Conservation (phyloP, 1,140 invertebrate genomes). For the Cydia amplana region DNA sequence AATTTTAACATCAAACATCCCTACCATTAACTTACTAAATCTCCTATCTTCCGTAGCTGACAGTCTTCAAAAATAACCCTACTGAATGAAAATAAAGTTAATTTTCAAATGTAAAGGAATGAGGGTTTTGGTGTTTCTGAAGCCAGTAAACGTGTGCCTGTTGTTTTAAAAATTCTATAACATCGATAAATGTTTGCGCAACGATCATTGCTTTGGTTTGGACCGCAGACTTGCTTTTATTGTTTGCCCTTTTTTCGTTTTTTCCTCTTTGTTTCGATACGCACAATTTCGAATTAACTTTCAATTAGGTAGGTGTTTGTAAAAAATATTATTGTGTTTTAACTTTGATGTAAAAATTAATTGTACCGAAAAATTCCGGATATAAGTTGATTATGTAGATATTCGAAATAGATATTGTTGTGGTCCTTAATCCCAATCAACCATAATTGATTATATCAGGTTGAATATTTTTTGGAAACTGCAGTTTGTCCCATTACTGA, state of each 20-base stretch:
- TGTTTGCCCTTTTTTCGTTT: slow-evolving; percentile 33
- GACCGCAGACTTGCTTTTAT: slow-evolving; percentile 36
- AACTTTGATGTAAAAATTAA: too few species aligned
- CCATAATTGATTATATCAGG: neutral
- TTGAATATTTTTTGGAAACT: neutral
- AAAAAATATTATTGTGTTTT: neutral
- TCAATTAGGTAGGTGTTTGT: slow-evolving; percentile 16
- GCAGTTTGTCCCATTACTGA: neutral
- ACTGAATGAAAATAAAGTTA: neutral
- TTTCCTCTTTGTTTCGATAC: slow-evolving; percentile 11
- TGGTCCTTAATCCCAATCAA: too few species aligned
- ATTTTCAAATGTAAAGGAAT: neutral
- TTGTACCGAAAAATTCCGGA: too few species aligned
- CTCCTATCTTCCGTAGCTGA: neutral
- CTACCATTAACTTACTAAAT: neutral
- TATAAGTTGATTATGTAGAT: too few species aligned
- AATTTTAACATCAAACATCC: slow-evolving; percentile 38
- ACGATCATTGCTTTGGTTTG: slow-evolving; percentile 41
- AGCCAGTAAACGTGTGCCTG: slow-evolving; percentile 26
- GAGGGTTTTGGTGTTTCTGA: neutral
- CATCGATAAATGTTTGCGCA: slow-evolving; percentile 45
- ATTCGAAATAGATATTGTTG: too few species aligned
- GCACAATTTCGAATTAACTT: slow-evolving; percentile 38
- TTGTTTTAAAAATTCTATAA: slow-evolving; percentile 47
- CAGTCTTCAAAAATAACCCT: neutral